phyloP scores from a whole-genome alignment of 2,888 invertebrate genomes.

The Trichopria drosophilae region DNA sequence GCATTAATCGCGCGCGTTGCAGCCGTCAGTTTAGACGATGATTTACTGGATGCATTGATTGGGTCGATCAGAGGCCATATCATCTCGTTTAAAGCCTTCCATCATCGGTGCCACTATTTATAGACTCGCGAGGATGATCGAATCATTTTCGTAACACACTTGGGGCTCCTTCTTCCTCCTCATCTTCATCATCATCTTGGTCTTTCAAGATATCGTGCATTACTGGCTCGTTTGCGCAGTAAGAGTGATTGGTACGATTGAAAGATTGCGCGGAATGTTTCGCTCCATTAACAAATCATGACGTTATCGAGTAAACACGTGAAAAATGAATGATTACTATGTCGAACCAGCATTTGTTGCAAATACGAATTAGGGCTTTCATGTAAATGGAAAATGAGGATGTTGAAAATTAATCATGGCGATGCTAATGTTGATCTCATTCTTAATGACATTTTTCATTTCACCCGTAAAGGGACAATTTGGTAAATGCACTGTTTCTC shows the following conservation, averaged over 20 bases:
- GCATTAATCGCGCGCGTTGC: conserved; percentile 51
- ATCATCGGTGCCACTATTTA: conserved; percentile 57
- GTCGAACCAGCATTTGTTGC: no score
- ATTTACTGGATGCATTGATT: conserved; percentile 59
- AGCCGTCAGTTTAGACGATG: conserved; percentile 58
- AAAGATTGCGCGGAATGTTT: conserved; percentile 44
- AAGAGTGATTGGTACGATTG: conserved; percentile 41
- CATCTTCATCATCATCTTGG: no score
- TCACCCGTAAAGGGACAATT: no score
- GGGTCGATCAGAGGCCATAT: conserved; percentile 57
- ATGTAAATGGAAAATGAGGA: conserved; percentile 1
- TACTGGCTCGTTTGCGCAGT: no score
- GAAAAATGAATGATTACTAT: no score
- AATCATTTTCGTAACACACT: conserved; percentile 51
- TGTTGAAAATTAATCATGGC: no score
- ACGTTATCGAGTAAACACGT: no score
- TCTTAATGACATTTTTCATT: no score
- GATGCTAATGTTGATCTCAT: no score
- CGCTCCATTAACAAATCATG: conserved; percentile 23
- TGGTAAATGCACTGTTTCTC: no score
- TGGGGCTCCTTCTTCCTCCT: conserved; percentile 35
- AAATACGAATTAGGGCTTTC: no score
- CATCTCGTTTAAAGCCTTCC: conserved; percentile 56
- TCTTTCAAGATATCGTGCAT: no score
- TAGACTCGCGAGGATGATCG: conserved; percentile 52